phyloP scores from a whole-genome alignment of 1,140 invertebrate species.

The Listronotus bonariensis region DNA sequence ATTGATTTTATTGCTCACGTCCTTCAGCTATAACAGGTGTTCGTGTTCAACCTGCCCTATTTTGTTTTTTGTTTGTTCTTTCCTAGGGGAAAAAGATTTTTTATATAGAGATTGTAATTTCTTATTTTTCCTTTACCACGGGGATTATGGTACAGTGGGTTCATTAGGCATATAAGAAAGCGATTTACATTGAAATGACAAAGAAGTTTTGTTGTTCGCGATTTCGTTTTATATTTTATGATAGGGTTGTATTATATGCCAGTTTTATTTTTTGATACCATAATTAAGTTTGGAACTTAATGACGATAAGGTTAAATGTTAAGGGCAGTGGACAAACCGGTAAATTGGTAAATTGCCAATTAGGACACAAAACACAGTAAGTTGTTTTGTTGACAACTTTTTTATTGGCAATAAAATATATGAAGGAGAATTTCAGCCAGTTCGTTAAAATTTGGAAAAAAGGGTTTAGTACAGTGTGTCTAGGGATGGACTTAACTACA shows the following conservation, averaged over 20 bases:
- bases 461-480: too few species aligned
- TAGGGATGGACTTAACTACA: too few species aligned
- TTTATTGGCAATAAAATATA: too few species aligned
- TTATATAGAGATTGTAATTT: background rate
- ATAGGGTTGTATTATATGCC: slow-evolving; percentile 4
- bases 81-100: slow-evolving; percentile 4
- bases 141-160: slow-evolving; percentile 15
- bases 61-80: slow-evolving; percentile 6
- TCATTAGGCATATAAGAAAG: slow-evolving; percentile 14
- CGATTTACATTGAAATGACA: slow-evolving; percentile 11
- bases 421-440: too few species aligned
- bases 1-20: slow-evolving; percentile 19
- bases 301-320: slow-evolving; percentile 3
- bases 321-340: background rate
- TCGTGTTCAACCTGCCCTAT: slow-evolving; percentile 12
- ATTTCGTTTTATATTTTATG: slow-evolving; percentile 3
- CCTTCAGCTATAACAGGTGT: slow-evolving; percentile 8
- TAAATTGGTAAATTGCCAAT: slow-evolving; percentile 7
- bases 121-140: slow-evolving; percentile 11
- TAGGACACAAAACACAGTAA: background rate
- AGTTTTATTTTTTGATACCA: background rate
- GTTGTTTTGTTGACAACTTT: too few species aligned
- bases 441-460: too few species aligned
- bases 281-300: slow-evolving; percentile 13
- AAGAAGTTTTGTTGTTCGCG: slow-evolving; percentile 16